These are phyloP conservation scores for Syngnathus rostellatus DNA, from an alignment of 2,797 vertebrate genomes.

Conservation along the genomic window DNA sequence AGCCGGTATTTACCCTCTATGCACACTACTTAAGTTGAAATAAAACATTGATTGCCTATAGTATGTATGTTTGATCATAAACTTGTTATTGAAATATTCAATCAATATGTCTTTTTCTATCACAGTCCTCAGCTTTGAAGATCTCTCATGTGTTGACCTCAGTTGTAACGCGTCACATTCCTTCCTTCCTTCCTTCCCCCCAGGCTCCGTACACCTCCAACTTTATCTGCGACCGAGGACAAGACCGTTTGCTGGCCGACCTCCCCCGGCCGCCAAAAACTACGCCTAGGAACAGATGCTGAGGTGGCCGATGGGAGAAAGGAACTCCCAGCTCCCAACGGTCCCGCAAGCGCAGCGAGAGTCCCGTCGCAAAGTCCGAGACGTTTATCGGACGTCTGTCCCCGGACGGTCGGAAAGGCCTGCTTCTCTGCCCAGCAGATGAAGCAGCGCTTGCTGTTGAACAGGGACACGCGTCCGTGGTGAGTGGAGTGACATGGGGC, in stretches of 20 bases:
- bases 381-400: constrained; percentile 3
- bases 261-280: constrained; percentile 6
- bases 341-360: background rate
- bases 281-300: background rate
- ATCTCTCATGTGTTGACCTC: background rate
- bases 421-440: constrained; percentile 66
- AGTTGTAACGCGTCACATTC: no score
- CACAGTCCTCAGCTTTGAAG: no score
- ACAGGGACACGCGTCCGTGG: constrained; percentile 75
- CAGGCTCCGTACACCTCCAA: constrained; percentile 20
- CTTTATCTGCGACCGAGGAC: constrained; percentile 18
- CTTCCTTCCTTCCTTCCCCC: constrained; percentile 28
- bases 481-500: constrained; percentile 53
- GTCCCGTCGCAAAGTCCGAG: background rate
- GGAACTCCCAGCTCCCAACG: background rate
- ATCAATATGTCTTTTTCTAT: no score
- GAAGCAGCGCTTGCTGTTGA: constrained; percentile 63
- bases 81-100: no score
- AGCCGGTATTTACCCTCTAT: constrained; percentile 25
- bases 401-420: constrained; percentile 56
- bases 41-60: no score
- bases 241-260: constrained; percentile 3
- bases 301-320: constrained; percentile 2
- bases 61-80: no score
- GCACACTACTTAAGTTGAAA: no score